Percentiles rank a stretch among this genome's conserved stretches.
phyloP scores from a whole-genome alignment of 92 coral and sea anemone species.

The Micromussa lordhowensis region DNA sequence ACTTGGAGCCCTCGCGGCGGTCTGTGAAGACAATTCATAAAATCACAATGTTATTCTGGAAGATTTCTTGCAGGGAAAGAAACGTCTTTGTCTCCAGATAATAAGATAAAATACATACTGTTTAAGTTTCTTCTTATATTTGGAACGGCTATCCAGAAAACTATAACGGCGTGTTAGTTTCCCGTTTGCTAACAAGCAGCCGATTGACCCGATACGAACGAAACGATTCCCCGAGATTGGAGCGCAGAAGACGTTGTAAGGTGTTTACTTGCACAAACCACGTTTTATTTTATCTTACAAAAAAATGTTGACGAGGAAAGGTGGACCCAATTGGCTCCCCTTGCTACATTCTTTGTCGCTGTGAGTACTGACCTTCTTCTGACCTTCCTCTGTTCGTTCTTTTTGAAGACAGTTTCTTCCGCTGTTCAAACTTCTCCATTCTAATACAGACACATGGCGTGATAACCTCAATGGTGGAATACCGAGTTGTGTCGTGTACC shows the following conservation, averaged over 20 bases:
- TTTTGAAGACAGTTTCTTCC: constrained; percentile 3
- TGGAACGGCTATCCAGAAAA: background rate
- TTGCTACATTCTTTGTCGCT: too few species aligned
- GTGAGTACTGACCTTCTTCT: constrained; percentile 11
- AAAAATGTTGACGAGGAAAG: too few species aligned
- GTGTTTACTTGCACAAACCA: background rate
- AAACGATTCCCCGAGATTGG: background rate
- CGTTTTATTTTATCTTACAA: background rate
- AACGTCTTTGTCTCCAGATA: background rate
- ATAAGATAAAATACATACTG: too few species aligned
- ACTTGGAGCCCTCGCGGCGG: constrained; percentile 31
- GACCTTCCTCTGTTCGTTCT: constrained; percentile 13
- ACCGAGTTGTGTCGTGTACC: constrained; percentile 78
- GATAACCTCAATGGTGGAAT: constrained; percentile 83
- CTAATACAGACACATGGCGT: constrained; percentile 89
- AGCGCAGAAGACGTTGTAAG: background rate
- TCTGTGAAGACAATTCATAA: background rate
- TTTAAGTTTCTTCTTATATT: background rate
- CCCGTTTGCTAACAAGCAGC: too few species aligned
- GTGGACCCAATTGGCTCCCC: too few species aligned
- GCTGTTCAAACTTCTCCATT: constrained; percentile 86
- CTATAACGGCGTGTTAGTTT: background rate
- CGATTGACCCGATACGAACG: too few species aligned
- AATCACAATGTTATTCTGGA: background rate
- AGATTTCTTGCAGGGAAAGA: background rate